Base-by-base conservation (phyloP, 2,797 vertebrate species). In the Sebastes wilsoni region DNA sequence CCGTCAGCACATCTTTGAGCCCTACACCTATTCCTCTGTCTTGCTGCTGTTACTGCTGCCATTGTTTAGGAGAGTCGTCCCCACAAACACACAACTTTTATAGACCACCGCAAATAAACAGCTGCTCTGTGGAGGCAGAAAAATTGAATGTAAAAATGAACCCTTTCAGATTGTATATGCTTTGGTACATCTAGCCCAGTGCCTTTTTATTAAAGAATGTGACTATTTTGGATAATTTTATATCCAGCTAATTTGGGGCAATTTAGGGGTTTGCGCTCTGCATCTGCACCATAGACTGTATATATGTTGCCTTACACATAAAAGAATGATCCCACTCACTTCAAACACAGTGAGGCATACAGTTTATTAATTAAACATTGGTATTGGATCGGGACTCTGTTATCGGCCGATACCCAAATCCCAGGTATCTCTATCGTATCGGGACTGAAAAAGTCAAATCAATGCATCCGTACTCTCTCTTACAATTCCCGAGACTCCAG, bases 71-170 rank as follows among this genome's bases (percentile, higher is more conserved):
- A 87, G 70, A 66, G 25, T 59, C 16, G 0, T 73, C 23, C 22
- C 27, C 20, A 81, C 61, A 79, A 69, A 84, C 79, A 71, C 25
- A 65, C 32, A 42, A 46, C 22, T 77, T 82, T 85, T 71, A 75
- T 75, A 79, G 66, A 59, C 62, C 55, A 58, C 28, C 0, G 8
- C 38, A 83, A 78, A 82, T 84, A 11, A 83, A 65, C 77, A 81
- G 75, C 71, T 82, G 27, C 65, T 83, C 25, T 58, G 58, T 59
- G 36, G 32, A 81, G 79, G 72, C 12, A 38, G 55, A 75, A 6
- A 66, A 56, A 36, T 71, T 13, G 18, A 56, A 77, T 77, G 64
- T 32, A 66, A 64, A 79, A 77, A 73, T 64, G 6, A 75, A 68
- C 54, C 27, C 32, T 79, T 2, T 2, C 70, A 79, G 78, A 78